These are phyloP conservation scores for Siphlonurus alternatus DNA, from an alignment of 2,888 invertebrate species.

Conservation along the genomic window DNA sequence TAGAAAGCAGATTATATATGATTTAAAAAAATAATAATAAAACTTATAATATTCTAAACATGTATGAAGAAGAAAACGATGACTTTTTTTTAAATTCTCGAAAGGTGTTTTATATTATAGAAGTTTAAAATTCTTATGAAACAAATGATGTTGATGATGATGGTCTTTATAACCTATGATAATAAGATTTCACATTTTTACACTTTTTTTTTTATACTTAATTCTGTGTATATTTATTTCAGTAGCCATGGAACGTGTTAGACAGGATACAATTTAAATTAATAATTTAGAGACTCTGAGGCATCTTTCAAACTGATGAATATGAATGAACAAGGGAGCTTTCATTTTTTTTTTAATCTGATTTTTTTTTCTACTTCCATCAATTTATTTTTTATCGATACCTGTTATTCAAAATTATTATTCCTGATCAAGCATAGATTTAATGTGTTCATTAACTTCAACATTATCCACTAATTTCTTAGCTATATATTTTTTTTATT, in stretches of 20 bases:
- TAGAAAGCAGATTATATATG: too few relatives aligned
- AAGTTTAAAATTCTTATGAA: too few relatives aligned
- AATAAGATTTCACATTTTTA: background rate
- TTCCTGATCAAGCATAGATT: background rate
- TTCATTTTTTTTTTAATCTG: background rate
- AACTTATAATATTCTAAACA: too few relatives aligned
- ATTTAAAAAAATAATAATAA: too few relatives aligned
- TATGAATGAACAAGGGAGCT: background rate
- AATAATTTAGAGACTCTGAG: background rate
- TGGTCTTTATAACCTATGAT: too few relatives aligned
- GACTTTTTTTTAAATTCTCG: too few relatives aligned
- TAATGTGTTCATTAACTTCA: background rate
- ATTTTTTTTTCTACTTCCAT: background rate
- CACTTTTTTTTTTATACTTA: background rate
- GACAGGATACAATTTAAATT: background rate
- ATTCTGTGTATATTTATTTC: background rate
- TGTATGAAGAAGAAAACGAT: too few relatives aligned
- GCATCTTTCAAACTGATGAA: background rate
- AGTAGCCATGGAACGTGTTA: background rate
- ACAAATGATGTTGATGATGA: too few relatives aligned
- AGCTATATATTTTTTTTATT: too few relatives aligned
- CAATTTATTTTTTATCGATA: too few relatives aligned
- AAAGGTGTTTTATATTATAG: too few relatives aligned
- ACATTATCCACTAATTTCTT: too few relatives aligned
- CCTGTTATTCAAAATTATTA: background rate